Evolutionary conservation across 2,113 vertebrate species (phyloP).

Genomic region (Laticauda laticaudata): DNA sequence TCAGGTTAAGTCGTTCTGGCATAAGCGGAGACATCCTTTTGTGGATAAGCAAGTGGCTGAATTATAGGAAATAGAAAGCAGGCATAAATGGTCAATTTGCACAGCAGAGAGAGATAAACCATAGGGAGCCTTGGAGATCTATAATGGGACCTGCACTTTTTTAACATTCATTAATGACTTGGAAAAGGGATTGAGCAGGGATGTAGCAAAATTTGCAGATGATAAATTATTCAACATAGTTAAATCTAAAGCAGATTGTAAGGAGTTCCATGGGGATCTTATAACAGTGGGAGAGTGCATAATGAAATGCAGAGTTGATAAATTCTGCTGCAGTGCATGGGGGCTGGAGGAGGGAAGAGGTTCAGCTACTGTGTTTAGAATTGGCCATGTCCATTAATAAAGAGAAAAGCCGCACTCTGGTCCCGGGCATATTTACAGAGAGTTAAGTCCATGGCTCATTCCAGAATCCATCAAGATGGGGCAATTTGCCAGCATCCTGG

Average conservation of each 20-base stretch:
- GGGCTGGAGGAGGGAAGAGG: background rate
- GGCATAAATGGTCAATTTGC: constrained; percentile 37
- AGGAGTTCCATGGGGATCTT: constrained; percentile 32
- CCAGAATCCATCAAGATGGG: background rate
- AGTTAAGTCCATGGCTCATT: background rate
- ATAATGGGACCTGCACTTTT: constrained; percentile 32
- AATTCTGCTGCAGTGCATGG: constrained; percentile 1
- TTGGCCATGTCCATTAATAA: background rate
- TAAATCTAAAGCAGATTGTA: constrained; percentile 38
- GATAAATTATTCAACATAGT: constrained; percentile 37
- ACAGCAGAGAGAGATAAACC: constrained; percentile 28
- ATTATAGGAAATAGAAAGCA: constrained; percentile 33
- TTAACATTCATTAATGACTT: constrained; percentile 38
- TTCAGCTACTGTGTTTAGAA: background rate
- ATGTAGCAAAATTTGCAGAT: constrained; percentile 37
- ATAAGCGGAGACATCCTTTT: constrained; percentile 21
- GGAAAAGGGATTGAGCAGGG: constrained; percentile 22
- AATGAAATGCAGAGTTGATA: constrained; percentile 32
- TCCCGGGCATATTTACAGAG: background rate
- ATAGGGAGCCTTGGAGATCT: constrained; percentile 23
- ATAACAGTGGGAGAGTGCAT: constrained; percentile 28
- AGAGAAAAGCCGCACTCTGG: background rate
- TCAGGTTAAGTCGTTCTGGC: constrained; percentile 23
- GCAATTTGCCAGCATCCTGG: background rate
- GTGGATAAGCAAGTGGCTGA: constrained; percentile 19